Evolutionary conservation across 2,797 vertebrate genomes (phyloP).

Genomic region (Petrocephalus sullivani): DNA sequence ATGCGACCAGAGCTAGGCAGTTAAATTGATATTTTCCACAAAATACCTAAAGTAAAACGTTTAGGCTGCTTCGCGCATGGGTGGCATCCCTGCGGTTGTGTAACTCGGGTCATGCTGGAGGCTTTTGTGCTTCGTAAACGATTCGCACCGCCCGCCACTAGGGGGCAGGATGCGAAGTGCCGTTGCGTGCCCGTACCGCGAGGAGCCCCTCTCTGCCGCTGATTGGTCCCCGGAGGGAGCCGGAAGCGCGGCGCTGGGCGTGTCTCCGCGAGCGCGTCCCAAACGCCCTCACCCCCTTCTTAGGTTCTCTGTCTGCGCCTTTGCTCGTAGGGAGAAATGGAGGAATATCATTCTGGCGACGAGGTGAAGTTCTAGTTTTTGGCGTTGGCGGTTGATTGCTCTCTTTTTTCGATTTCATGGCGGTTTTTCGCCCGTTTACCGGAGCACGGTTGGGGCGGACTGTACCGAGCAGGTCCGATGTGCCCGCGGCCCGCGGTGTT

Average conservation of each 20-base stretch:
- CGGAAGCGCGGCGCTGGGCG: conserved; percentile 2
- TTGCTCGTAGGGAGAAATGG: conserved; percentile 44
- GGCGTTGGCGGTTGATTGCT: background rate
- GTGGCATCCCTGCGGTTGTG: background rate
- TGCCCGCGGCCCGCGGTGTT: background rate
- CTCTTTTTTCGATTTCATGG: background rate
- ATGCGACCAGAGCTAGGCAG: background rate
- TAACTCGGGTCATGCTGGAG: background rate
- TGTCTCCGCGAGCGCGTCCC: background rate
- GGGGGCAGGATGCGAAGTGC: background rate
- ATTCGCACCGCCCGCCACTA: background rate
- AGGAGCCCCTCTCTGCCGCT: background rate
- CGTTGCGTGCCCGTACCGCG: no score
- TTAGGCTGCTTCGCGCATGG: background rate
- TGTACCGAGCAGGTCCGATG: background rate
- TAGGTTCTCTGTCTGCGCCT: background rate
- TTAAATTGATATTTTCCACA: background rate
- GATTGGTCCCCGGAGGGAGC: conserved; percentile 12
- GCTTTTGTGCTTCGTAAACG: background rate
- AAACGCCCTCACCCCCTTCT: background rate
- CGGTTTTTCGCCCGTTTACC: background rate
- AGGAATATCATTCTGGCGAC: conserved; percentile 54
- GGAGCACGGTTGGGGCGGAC: background rate
- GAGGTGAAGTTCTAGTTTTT: conserved; percentile 45
- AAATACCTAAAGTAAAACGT: background rate